Evolutionary conservation across 2,113 vertebrate genomes (phyloP), one percentile per base, ranked within the genome.

Genomic region (Tragelaphus strepsiceros): DNA sequence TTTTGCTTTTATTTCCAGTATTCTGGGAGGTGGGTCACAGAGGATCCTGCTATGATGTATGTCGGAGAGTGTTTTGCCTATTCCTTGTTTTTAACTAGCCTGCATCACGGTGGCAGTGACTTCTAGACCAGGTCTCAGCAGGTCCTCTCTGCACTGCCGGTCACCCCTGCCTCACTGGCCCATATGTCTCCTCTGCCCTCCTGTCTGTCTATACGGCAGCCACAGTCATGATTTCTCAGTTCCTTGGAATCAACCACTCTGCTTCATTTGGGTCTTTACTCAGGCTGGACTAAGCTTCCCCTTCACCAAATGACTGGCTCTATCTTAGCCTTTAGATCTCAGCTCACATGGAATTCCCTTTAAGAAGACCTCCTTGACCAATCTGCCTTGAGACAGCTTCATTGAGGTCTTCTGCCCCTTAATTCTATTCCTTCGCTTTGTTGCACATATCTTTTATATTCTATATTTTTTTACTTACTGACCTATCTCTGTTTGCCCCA

Each of bases 111-210:
- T 83, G 5, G 11, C 16, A 49, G 5, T 21, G 30, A 58, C 58
- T 46, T 53, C 26, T 59, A 39, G 59, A 49, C 3, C 4, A 11
- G 10, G 15, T 2, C 58, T 78, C 24, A 6, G 0, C 7, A 32
- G 56, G 11, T 58, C 74, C 16, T 59, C 56, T 84, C 35, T 51
- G 61, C 24, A 5, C 35, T 84, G 12, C 59, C 2, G 7, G 56
- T 12, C 7, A 46, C 12, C 26, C 28, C 35, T 30, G 22, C n/a
- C 22, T 92, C 12, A 2, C 13, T 71, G n/a, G 19, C 16, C 14
- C 0, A 0, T 43, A 3, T 7, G 9, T 19, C 6, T 81, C 30
- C 30, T 35, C 28, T 62, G 2, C 64, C 46, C 12, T 78, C 21
- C 32, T 80, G 5, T n/a, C 64, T 77, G 12, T 9, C 46, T 74